These are phyloP conservation scores for Nasonovia ribisnigri DNA, from an alignment of 2,888 invertebrate genomes.

Conservation along the genomic window DNA sequence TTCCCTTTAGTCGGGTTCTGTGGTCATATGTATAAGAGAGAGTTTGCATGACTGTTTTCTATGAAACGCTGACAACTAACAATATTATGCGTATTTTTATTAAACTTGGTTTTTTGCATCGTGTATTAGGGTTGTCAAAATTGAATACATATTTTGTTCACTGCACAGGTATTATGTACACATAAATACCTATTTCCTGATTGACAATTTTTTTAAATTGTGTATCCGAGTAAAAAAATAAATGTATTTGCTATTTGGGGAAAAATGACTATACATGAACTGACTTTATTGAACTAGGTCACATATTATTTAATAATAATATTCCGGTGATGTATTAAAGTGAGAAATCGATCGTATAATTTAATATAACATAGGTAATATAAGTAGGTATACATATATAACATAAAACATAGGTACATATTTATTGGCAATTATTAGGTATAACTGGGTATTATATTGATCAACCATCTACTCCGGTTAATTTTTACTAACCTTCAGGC, in stretches of 20 bases:
- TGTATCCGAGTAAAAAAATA: background rate
- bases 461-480: background rate
- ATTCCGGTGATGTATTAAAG: no score
- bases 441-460: background rate
- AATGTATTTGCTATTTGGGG: background rate
- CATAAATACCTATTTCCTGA: background rate
- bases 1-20: constrained; percentile 48
- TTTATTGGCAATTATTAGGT: background rate
- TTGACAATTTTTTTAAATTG: background rate
- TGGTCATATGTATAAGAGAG: constrained; percentile 26
- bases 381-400: background rate
- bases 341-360: background rate
- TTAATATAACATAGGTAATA: background rate
- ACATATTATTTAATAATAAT: background rate
- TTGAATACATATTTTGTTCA: background rate
- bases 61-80: background rate
- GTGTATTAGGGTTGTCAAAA: background rate
- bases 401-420: no score
- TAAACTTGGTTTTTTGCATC: background rate
- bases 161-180: background rate
- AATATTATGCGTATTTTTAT: background rate
- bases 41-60: background rate
- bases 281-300: background rate
- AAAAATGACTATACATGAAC: background rate
- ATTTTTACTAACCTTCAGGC: background rate